Evolutionary conservation across 2,888 invertebrate species (phyloP).

Genomic region (Lithosia quadra): DNA sequence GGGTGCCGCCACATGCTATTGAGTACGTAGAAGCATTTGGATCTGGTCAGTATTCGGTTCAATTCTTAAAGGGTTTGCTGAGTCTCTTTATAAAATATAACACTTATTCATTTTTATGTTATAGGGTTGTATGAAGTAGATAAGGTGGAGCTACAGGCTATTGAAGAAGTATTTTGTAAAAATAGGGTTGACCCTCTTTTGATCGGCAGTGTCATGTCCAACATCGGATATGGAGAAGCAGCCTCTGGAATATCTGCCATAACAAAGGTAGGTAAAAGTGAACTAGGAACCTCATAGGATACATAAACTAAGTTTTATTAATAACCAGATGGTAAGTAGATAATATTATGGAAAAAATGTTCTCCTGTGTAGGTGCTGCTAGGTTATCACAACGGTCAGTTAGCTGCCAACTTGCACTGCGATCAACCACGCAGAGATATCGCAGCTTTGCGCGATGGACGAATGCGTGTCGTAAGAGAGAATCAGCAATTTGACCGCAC

Average conservation of each 20-base stretch:
- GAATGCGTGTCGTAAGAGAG: slow-evolving; percentile 86
- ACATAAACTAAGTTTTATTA: too few species aligned
- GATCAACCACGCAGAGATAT: slow-evolving; percentile 84
- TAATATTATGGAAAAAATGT: neutral
- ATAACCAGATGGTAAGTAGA: neutral
- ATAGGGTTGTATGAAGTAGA: slow-evolving; percentile 86
- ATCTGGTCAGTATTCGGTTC: slow-evolving; percentile 85
- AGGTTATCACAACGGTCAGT: slow-evolving; percentile 88
- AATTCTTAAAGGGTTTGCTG: neutral
- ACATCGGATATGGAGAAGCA: slow-evolving; percentile 79
- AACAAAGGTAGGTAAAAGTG: slow-evolving; percentile 82
- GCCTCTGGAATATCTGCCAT: slow-evolving; percentile 85
- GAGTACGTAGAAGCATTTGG: slow-evolving; percentile 95
- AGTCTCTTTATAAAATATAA: neutral
- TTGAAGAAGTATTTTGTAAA: slow-evolving; percentile 86
- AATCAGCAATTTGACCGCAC: slow-evolving; percentile 85
- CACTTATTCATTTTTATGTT: slow-evolving; percentile 4
- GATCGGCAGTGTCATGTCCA: slow-evolving; percentile 85
- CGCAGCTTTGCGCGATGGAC: slow-evolving; percentile 81
- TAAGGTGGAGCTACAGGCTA: slow-evolving; percentile 89
- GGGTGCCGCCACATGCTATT: slow-evolving; percentile 89
- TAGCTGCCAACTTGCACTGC: slow-evolving; percentile 92
- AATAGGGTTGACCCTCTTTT: slow-evolving; percentile 85
- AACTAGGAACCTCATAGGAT: neutral
- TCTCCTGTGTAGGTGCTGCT: slow-evolving; percentile 75